phyloP scores from a whole-genome alignment of 2,888 invertebrate genomes.

The Megamerina dolium region DNA sequence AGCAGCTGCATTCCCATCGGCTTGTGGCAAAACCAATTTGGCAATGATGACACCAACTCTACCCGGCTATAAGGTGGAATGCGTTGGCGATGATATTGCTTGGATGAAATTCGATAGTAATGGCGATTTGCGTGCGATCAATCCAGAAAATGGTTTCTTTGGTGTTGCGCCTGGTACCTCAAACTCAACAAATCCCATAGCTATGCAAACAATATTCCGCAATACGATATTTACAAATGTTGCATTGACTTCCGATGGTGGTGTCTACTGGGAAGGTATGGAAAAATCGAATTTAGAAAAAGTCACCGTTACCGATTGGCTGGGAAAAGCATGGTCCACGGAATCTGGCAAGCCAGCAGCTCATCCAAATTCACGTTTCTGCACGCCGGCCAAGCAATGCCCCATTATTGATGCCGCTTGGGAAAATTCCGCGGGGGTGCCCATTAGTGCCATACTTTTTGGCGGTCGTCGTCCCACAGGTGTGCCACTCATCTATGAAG shows the following conservation, averaged over 20 bases:
- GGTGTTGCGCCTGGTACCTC: constrained; percentile 97
- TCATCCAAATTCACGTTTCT: constrained; percentile 97
- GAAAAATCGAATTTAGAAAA: constrained; percentile 63
- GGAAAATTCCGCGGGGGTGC: constrained; percentile 90
- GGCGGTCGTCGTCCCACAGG: constrained; percentile 91
- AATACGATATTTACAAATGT: constrained; percentile 98
- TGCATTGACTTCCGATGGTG: constrained; percentile 89
- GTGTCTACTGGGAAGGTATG: constrained; percentile 98
- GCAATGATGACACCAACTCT: constrained; percentile 96
- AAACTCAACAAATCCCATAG: constrained; percentile 85
- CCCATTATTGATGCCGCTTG: constrained; percentile 91
- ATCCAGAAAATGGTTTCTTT: constrained; percentile 98
- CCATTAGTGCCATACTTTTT: constrained; percentile 92
- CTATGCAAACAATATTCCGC: constrained; percentile 86
- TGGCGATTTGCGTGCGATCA: constrained; percentile 89
- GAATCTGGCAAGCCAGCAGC: constrained; percentile 71
- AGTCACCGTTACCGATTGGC: constrained; percentile 72
- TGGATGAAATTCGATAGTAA: constrained; percentile 92
- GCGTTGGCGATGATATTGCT: constrained; percentile 97
- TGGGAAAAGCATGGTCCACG: constrained; percentile 67
- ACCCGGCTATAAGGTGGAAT: constrained; percentile 88
- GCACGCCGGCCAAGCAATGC: constrained; percentile 89
- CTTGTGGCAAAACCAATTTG: constrained; percentile 97
- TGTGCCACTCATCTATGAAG: constrained; percentile 89
- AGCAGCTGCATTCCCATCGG: constrained; percentile 97